Evolutionary conservation across 2,888 invertebrate genomes (phyloP).

Genomic region (Prosapia bicincta): DNA sequence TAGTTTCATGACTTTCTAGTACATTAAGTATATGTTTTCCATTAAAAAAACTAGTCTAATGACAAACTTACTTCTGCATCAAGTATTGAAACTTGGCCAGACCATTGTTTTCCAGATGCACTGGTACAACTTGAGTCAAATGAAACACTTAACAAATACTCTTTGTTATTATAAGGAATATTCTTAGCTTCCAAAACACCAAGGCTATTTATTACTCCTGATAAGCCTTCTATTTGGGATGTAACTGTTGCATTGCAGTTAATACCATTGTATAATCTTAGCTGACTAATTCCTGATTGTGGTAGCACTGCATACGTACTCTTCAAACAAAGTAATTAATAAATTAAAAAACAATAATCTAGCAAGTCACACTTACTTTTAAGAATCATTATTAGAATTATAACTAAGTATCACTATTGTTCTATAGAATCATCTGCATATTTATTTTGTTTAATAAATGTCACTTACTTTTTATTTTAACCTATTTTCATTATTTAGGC

Average conservation of each 20-base stretch:
- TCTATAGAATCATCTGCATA: too few relatives aligned
- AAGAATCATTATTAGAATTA: too few relatives aligned
- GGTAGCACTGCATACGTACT: conserved; percentile 59
- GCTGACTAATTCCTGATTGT: conserved; percentile 55
- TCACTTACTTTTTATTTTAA: too few relatives aligned
- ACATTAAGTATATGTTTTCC: too few relatives aligned
- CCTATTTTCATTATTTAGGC: too few relatives aligned
- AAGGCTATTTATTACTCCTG: background rate
- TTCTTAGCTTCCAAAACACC: background rate
- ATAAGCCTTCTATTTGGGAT: background rate
- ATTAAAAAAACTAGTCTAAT: too few relatives aligned
- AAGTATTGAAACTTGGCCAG: background rate
- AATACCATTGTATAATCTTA: conserved; percentile 68
- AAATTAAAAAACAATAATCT: too few relatives aligned
- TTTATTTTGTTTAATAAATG: too few relatives aligned
- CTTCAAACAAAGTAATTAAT: conserved; percentile 47
- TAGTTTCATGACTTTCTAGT: too few relatives aligned
- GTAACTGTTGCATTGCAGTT: conserved; percentile 46
- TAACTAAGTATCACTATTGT: too few relatives aligned
- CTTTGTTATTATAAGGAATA: conserved; percentile 7
- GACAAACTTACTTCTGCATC: conserved; percentile 14
- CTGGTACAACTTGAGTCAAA: background rate
- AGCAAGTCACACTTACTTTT: too few relatives aligned
- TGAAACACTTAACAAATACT: background rate
- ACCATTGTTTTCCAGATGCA: background rate